Base-by-base conservation (phyloP, 37 sponge, comb jelly and placozoan species). In the Geodia barretti region DNA sequence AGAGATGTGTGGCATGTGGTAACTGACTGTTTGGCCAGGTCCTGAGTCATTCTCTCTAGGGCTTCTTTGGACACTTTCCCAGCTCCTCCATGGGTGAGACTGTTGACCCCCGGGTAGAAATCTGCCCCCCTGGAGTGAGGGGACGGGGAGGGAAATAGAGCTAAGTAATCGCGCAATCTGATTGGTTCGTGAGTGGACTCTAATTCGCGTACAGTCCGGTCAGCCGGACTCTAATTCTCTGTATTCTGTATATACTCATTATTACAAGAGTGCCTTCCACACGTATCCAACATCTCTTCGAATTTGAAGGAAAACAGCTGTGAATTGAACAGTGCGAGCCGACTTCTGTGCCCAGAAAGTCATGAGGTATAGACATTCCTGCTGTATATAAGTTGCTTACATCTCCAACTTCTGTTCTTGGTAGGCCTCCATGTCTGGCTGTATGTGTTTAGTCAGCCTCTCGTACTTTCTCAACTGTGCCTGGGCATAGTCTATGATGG, bases 41-140 rank as follows among this genome's bases (percentile, higher is more conserved):
- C 99, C 8, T 79, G 86, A 1, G 92, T 95, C 95, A 98, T 96
- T 41, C 97, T 85, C 26, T 98, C 95, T 1, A 98, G 47, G 0
- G 90, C 97, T 41, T 62, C 84, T 62, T 91, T 40, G 0, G 91
- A 77, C 5, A 77, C 75, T 62, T 89, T 87, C 32, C 43, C 83
- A 8, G 24, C 41, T 19, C 83, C 83, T 19, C 86, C 90, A 75
- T 85, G 67, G 0, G 70, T 60, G 19, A 97, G 72, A 34, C 84
- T 94, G 68, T 94, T 88, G 31, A 76, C 84, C 41, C 76, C 71
- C 0, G 97, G 92, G 32, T 92, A 97, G 80, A 97, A 80, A 54
- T 75, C 87, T 9, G 66, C 86, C 0, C 90, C 93, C 58, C 81
- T 87, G 41, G 14, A 24, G 24, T 9, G 30, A 24, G n/a, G n/a